Evolutionary conservation across 2,113 vertebrate species (phyloP).

Genomic region (Oncorhynchus nerka): DNA sequence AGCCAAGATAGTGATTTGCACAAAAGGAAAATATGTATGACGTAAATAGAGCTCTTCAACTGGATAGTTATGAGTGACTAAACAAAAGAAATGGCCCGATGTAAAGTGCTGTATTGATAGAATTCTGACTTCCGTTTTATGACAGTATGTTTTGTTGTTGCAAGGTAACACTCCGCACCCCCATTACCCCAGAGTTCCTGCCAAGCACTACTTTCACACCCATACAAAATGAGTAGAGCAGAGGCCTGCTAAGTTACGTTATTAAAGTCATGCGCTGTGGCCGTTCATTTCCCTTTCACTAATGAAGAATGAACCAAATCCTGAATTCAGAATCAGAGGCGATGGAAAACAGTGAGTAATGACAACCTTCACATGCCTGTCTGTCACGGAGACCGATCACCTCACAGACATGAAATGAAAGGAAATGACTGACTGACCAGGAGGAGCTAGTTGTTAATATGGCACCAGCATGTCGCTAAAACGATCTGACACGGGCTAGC

Average conservation of each 20-base stretch:
- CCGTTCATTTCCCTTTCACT: conserved; percentile 56
- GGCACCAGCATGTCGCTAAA: not conserved
- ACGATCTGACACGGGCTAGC: conserved; percentile 21
- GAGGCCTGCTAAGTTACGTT: conserved; percentile 38
- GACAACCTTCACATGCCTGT: not conserved
- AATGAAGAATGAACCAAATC: conserved; percentile 47
- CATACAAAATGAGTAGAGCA: conserved; percentile 40
- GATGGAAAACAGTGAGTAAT: not conserved
- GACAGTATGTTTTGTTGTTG: not conserved
- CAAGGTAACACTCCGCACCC: conserved; percentile 42
- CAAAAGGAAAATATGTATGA: not conserved
- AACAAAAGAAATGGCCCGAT: not conserved
- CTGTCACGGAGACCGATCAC: not conserved
- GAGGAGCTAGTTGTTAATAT: conserved; percentile 3
- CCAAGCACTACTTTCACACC: conserved; percentile 64
- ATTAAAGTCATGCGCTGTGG: conserved; percentile 50
- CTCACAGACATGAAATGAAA: not conserved
- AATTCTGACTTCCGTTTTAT: conserved; percentile 19
- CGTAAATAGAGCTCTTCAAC: not conserved
- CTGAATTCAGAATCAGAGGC: conserved; percentile 1
- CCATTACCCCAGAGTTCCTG: conserved; percentile 42
- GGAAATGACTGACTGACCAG: conserved; percentile 20
- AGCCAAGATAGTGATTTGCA: not conserved
- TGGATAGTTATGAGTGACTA: not conserved
- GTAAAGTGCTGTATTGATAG: not conserved